phyloP scores from a whole-genome alignment of 2,797 vertebrate species.

The Acanthornis magna region DNA sequence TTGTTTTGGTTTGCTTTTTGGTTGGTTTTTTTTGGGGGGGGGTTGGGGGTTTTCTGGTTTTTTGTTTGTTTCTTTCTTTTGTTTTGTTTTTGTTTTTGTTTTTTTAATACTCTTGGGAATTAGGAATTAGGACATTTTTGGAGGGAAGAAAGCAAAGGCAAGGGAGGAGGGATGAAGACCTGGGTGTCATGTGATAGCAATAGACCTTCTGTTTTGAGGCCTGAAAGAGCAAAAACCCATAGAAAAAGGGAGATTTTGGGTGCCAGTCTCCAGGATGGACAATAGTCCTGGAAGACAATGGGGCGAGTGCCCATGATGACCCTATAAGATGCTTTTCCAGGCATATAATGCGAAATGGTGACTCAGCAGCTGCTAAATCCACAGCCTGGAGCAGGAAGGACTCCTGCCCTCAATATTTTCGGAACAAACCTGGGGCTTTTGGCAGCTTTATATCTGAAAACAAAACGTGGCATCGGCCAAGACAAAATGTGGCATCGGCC shows the following conservation, averaged over 20 bases:
- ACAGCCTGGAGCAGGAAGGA: background rate
- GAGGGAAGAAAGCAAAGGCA: background rate
- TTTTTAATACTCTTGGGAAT: background rate
- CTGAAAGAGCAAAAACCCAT: background rate
- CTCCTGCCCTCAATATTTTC: fast-evolving
- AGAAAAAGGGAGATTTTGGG: background rate
- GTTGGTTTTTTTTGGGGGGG: too few species aligned
- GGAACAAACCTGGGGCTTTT: background rate
- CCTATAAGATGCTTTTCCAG: background rate
- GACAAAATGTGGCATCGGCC: fast-evolving
- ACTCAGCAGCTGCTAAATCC: background rate
- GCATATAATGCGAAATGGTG: background rate
- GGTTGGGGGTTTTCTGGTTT: too few species aligned
- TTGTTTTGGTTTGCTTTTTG: too few species aligned
- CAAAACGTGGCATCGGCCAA: background rate
- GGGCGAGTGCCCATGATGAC: fast-evolving
- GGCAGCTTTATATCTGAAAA: background rate
- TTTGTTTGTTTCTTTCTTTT: too few species aligned
- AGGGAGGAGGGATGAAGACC: background rate
- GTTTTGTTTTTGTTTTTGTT: background rate
- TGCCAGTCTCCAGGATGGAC: background rate
- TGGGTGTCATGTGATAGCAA: background rate
- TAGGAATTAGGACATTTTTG: background rate
- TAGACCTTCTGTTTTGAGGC: background rate
- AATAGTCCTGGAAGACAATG: fast-evolving